These are phyloP conservation scores for Elgaria multicarinata DNA, from an alignment of 2,113 vertebrate genomes.

Conservation along the genomic window DNA sequence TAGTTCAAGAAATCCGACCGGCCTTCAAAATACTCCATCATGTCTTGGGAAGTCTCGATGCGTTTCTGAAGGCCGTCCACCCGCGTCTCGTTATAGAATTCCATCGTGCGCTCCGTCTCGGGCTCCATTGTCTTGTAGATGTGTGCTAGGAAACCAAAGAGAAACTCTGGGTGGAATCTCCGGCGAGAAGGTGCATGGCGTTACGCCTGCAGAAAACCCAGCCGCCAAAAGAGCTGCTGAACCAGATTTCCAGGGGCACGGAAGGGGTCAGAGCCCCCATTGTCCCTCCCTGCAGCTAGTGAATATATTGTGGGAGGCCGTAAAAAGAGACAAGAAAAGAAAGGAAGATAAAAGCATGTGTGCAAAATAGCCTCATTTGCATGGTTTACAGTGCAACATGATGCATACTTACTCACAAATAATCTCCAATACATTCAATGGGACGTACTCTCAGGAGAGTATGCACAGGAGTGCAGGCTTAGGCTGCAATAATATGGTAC, in stretches of 20 bases:
- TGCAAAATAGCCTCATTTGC: background rate
- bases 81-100: conserved; percentile 78
- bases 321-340: background rate
- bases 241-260: too few relatives aligned
- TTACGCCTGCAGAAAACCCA: background rate
- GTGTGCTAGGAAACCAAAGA: conserved; percentile 77
- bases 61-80: conserved; percentile 79
- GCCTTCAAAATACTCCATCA: conserved; percentile 81
- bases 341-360: background rate
- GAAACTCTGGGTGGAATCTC: background rate
- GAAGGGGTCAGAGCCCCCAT: background rate
- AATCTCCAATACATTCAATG: too few relatives aligned
- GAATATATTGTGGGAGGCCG: background rate
- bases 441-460: too few relatives aligned
- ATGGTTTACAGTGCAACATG: background rate
- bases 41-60: conserved; percentile 65
- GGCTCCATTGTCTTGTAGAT: conserved; percentile 72
- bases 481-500: too few relatives aligned
- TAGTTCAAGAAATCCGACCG: conserved; percentile 83
- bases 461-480: too few relatives aligned
- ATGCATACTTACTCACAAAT: too few relatives aligned
- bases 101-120: conserved; percentile 79
- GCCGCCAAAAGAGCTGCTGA: background rate
- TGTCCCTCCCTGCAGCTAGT: too few relatives aligned
- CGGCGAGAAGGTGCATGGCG: accelerated